A percentile compares a stretch with the other conserved stretches of the same genome.
These are phyloP conservation scores for Macrotrachela quadricornifera DNA, from an alignment of 1,140 invertebrate species.

Conservation along the genomic window DNA sequence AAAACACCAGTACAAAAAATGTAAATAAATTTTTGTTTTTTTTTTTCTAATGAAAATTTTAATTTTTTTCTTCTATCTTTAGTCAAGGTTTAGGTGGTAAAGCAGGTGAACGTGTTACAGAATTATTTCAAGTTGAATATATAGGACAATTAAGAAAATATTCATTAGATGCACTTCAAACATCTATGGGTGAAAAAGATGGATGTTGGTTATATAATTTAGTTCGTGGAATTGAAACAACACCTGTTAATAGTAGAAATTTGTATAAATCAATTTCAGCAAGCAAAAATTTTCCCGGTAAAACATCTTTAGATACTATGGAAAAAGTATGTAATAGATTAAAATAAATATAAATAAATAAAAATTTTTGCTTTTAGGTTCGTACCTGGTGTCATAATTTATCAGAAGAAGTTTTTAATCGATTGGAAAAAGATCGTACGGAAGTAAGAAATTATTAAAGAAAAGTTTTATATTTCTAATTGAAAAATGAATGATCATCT, in stretches of 20 bases:
- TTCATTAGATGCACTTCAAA: conserved; percentile 43
- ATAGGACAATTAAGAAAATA: conserved; percentile 50
- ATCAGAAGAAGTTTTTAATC: conserved; percentile 53
- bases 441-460: conserved; percentile 15
- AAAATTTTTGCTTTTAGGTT: too few species aligned
- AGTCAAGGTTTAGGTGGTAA: conserved; percentile 14
- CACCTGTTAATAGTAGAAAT: conserved; percentile 56
- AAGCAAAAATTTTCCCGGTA: conserved; percentile 74
- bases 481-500: too few species aligned
- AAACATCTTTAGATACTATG: conserved; percentile 42
- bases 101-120: not conserved
- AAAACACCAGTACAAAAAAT: conserved; percentile 38
- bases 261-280: conserved; percentile 80
- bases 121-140: conserved; percentile 1
- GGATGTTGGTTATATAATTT: conserved; percentile 56
- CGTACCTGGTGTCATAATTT: conserved; percentile 53
- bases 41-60: not conserved
- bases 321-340: conserved; percentile 37
- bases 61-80: not conserved
- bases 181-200: conserved; percentile 41
- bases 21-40: conserved; percentile 17
- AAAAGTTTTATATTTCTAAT: not conserved
- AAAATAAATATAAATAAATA: too few species aligned
- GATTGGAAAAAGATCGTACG: conserved; percentile 51
- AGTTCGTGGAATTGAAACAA: conserved; percentile 60